phyloP scores from a whole-genome alignment of 2,888 invertebrate genomes.

The Drosophila aldrichi region DNA sequence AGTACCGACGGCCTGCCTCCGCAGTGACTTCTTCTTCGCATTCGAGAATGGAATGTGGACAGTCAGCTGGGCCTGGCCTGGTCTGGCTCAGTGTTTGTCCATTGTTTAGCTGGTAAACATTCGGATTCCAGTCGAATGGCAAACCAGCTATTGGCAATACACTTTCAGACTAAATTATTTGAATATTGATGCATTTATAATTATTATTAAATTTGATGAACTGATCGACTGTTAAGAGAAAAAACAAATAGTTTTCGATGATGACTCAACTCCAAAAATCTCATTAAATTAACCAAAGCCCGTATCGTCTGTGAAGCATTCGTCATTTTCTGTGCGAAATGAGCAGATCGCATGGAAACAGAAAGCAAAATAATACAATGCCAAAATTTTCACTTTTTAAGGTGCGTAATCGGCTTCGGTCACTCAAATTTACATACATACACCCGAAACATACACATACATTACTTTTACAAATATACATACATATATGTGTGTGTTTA shows the following conservation, averaged over 20 bases:
- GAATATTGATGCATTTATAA: neutral
- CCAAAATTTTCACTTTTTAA: conserved; percentile 80
- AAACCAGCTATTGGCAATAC: conserved; percentile 12
- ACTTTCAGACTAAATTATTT: neutral
- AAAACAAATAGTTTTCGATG: neutral
- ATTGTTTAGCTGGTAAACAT: conserved; percentile 12
- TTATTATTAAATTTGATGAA: neutral
- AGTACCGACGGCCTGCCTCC: conserved; percentile 15
- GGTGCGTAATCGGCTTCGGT: conserved; percentile 75
- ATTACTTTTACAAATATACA: neutral
- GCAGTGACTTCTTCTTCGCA: conserved; percentile 20
- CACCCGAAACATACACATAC: neutral
- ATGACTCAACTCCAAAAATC: neutral
- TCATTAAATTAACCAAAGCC: neutral
- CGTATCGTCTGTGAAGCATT: neutral
- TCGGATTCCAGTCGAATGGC: conserved; percentile 1
- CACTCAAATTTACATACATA: conserved; percentile 53
- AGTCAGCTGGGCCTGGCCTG: conserved; percentile 18
- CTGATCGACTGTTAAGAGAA: too few species aligned
- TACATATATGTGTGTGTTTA: neutral
- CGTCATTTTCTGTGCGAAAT: conserved; percentile 21
- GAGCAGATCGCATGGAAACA: conserved; percentile 35
- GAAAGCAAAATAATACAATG: conserved; percentile 59
- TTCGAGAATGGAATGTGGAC: conserved; percentile 42
- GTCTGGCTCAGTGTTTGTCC: conserved; percentile 2